Conservation (phyloP, 2,797 vertebrate species). For the Enteromius thamalakanensis region DNA sequence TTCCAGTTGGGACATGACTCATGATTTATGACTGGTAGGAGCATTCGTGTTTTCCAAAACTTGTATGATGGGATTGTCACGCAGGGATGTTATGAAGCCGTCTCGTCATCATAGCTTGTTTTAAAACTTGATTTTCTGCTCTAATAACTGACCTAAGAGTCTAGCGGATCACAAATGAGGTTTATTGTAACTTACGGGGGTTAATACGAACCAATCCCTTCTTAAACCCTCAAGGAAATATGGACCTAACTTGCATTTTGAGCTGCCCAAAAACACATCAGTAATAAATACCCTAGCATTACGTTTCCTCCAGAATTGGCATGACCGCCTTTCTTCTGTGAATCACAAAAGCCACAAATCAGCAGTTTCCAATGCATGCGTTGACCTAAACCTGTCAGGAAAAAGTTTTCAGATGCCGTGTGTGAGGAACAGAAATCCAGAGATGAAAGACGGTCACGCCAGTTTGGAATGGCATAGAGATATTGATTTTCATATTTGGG, state of each 20-base stretch:
- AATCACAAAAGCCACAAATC: background rate
- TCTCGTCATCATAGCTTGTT: slow-evolving; percentile 15
- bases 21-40: background rate
- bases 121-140: slow-evolving; percentile 6
- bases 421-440: background rate
- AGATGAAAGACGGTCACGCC: background rate
- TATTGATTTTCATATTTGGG: background rate
- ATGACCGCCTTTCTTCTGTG: background rate
- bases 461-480: background rate
- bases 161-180: background rate
- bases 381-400: background rate
- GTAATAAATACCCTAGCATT: background rate
- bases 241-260: background rate
- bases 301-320: background rate
- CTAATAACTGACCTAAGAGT: background rate
- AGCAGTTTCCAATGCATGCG: background rate
- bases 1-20: slow-evolving; percentile 9
- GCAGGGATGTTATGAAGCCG: background rate
- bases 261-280: slow-evolving; percentile 18
- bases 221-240: slow-evolving; percentile 6
- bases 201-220: background rate
- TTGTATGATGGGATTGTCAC: slow-evolving; percentile 13
- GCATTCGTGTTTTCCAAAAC: background rate
- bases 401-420: background rate
- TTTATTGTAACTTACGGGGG: background rate